Conservation (phyloP, 2,797 vertebrate species). For the Gallinago stenura region DNA sequence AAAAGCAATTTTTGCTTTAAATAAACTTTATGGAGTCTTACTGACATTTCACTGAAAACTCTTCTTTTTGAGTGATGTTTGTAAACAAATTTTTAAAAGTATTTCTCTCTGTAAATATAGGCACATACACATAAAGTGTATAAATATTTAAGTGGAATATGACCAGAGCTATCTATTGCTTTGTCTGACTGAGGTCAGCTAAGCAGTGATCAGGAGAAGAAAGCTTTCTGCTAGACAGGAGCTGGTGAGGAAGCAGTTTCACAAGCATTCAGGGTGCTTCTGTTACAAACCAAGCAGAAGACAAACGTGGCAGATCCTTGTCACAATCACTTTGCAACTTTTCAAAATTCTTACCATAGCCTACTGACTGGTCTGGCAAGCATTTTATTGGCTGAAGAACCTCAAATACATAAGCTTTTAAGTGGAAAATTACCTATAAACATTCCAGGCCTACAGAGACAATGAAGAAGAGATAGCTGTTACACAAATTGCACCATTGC, state of each 20-base stretch:
- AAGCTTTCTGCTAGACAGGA: not conserved
- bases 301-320: not conserved
- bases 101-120: not conserved
- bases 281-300: not conserved
- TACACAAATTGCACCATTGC: not conserved
- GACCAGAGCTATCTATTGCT: not conserved
- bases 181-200: not conserved
- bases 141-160: not conserved
- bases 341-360: not conserved
- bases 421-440: not conserved
- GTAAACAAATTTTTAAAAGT: not conserved
- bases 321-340: not conserved
- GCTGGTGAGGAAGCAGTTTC: not conserved
- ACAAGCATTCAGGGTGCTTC: not conserved
- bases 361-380: not conserved
- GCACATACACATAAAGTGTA: not conserved
- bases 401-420: not conserved
- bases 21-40: not conserved
- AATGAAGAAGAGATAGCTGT: not conserved
- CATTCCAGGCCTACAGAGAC: not conserved
- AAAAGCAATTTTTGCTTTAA: not conserved
- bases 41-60: not conserved
- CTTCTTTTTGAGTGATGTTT: not conserved
- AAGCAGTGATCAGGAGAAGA: not conserved
- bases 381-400: not conserved